Conservation (phyloP, 2,888 invertebrate genomes). For the Tipula confusa region DNA sequence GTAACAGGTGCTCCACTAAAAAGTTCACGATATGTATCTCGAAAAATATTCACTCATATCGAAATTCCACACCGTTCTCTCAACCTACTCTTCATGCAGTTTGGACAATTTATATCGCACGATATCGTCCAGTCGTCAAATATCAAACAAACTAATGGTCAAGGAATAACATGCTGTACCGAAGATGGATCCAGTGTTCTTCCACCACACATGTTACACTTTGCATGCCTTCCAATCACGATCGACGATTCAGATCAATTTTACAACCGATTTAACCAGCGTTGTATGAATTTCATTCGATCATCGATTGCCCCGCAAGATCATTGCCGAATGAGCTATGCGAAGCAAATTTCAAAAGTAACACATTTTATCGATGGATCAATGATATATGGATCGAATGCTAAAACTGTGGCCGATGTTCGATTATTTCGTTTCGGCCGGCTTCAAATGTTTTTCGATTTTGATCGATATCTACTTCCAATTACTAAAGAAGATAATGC, state of each 20-base stretch:
- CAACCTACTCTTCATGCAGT: slow-evolving; percentile 71
- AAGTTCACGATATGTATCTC: slow-evolving; percentile 57
- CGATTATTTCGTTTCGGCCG: slow-evolving; percentile 59
- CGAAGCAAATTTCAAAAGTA: slow-evolving; percentile 63
- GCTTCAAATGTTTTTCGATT: slow-evolving; percentile 61
- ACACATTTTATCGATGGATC: slow-evolving; percentile 72
- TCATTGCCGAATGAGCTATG: slow-evolving; percentile 66
- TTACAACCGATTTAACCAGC: slow-evolving; percentile 55
- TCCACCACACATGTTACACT: slow-evolving; percentile 56
- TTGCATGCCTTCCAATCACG: slow-evolving; percentile 64
- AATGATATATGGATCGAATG: slow-evolving; percentile 66
- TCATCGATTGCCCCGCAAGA: slow-evolving; percentile 61
- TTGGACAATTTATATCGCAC: slow-evolving; percentile 73
- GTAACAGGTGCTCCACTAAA: slow-evolving; percentile 49
- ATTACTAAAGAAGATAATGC: slow-evolving; percentile 58
- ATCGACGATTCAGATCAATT: slow-evolving; percentile 60
- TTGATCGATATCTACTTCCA: slow-evolving; percentile 63
- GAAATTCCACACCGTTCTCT: slow-evolving; percentile 58
- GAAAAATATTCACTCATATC: slow-evolving; percentile 56
- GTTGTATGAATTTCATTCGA: slow-evolving; percentile 70
- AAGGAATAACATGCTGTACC: slow-evolving; percentile 68
- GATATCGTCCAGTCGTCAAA: slow-evolving; percentile 69
- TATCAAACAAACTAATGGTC: slow-evolving; percentile 65
- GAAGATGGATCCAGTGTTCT: slow-evolving; percentile 55
- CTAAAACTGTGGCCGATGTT: slow-evolving; percentile 55